Conservation (phyloP, 2,888 invertebrate species). For the Sepiola atlantica region DNA sequence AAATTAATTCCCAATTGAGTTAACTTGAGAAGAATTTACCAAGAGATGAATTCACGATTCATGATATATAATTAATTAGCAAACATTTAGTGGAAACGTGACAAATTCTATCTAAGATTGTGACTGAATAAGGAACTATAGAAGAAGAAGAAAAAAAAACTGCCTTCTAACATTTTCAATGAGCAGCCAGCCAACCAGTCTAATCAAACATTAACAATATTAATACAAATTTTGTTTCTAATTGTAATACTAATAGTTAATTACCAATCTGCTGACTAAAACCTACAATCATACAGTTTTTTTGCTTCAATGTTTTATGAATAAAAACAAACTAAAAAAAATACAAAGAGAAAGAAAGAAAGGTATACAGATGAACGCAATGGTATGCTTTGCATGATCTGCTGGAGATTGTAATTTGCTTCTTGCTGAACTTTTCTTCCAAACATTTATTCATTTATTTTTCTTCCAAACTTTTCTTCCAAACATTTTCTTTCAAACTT, state of each 20-base stretch:
- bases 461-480: too few species aligned
- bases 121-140: neutral
- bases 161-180: neutral
- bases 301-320: constrained; percentile 35
- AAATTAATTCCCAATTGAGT: too few species aligned
- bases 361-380: too few species aligned
- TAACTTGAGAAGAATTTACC: too few species aligned
- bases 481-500: too few species aligned
- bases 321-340: neutral
- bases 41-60: too few species aligned
- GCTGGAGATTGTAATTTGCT: neutral
- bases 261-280: neutral
- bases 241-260: neutral
- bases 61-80: too few species aligned
- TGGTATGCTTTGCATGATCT: constrained; percentile 33
- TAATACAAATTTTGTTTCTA: constrained; percentile 17
- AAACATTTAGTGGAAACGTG: neutral
- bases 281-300: neutral
- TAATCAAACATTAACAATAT: neutral
- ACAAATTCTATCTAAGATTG: neutral
- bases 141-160: neutral
- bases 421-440: neutral
- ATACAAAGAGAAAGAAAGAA: too few species aligned
- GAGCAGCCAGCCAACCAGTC: neutral
- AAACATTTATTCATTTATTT: too few species aligned